A percentile compares a stretch with the other conserved stretches of the same genome.
phyloP scores from a whole-genome alignment of 2,888 invertebrate genomes.

The Cosmopolites sordidus region DNA sequence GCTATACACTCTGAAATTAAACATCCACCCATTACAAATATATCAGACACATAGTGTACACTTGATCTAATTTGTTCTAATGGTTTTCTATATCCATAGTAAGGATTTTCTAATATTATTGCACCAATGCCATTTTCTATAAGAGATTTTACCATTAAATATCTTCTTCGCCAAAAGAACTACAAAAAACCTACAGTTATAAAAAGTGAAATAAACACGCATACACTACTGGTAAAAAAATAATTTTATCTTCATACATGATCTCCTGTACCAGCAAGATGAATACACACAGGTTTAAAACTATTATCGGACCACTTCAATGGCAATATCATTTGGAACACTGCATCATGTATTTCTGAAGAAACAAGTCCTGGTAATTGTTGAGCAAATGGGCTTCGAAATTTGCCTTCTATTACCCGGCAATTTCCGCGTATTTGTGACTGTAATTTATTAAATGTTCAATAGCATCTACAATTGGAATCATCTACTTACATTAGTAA shows the following conservation, averaged over 20 bases:
- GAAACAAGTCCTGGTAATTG: conserved; percentile 85
- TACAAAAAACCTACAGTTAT: conserved; percentile 44
- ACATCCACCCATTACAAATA: conserved; percentile 98
- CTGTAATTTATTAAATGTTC: conserved; percentile 46
- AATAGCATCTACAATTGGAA: no score
- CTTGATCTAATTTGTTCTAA: conserved; percentile 83
- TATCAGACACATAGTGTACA: conserved; percentile 91
- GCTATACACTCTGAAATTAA: conserved; percentile 89
- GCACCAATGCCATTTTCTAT: conserved; percentile 90
- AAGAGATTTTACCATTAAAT: conserved; percentile 86
- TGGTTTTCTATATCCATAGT: conserved; percentile 87
- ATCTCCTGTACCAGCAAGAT: conserved; percentile 96
- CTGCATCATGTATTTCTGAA: conserved; percentile 73
- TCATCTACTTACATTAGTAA: conserved; percentile 67
- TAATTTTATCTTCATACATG: conserved; percentile 61
- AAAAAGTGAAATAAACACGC: neutral
- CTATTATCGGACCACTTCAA: conserved; percentile 66
- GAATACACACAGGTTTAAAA: conserved; percentile 83
- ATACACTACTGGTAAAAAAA: neutral
- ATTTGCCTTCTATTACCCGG: conserved; percentile 79
- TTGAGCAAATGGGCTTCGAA: conserved; percentile 76
- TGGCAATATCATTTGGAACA: conserved; percentile 82
- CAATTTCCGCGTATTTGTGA: conserved; percentile 71
- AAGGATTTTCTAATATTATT: conserved; percentile 94
- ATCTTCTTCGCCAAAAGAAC: conserved; percentile 88